Conservation (phyloP, 2,797 vertebrate species). For the Parotocinclus haroldoi region DNA sequence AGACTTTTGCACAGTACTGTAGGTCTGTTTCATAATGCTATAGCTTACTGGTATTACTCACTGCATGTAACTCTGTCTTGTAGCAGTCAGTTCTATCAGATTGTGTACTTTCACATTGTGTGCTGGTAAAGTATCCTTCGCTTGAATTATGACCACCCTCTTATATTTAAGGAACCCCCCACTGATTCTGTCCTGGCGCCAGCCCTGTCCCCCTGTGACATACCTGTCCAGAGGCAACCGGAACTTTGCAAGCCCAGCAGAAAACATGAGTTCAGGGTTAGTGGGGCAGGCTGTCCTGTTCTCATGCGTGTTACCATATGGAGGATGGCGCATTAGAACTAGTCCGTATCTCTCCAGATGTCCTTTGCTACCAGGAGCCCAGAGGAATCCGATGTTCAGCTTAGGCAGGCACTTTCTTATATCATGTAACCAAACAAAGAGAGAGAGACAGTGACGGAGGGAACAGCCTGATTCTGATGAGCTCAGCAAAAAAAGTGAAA, state of each 20-base stretch:
- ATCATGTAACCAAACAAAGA: conserved; percentile 38
- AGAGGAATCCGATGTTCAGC: conserved; percentile 28
- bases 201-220: too few species aligned
- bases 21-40: too few species aligned
- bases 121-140: too few species aligned
- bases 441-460: conserved; percentile 39
- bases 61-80: too few species aligned
- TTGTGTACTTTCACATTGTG: too few species aligned
- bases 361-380: conserved; percentile 18
- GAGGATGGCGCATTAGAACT: conserved; percentile 18
- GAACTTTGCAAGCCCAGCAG: conserved; percentile 1
- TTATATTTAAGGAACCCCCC: too few species aligned
- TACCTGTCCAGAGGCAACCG: too few species aligned
- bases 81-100: too few species aligned
- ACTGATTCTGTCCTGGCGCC: too few species aligned
- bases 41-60: too few species aligned
- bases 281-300: conserved; percentile 11
- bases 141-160: too few species aligned
- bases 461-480: conserved; percentile 45
- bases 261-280: conserved; percentile 13
- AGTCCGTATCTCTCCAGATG: conserved; percentile 35
- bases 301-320: conserved; percentile 5
- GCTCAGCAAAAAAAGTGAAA: conserved; percentile 48
- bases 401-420: conserved; percentile 38
- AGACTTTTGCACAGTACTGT: too few species aligned